Evolutionary conservation across 1,140 invertebrate species (phyloP).

Genomic region (Cepaea nemoralis): DNA sequence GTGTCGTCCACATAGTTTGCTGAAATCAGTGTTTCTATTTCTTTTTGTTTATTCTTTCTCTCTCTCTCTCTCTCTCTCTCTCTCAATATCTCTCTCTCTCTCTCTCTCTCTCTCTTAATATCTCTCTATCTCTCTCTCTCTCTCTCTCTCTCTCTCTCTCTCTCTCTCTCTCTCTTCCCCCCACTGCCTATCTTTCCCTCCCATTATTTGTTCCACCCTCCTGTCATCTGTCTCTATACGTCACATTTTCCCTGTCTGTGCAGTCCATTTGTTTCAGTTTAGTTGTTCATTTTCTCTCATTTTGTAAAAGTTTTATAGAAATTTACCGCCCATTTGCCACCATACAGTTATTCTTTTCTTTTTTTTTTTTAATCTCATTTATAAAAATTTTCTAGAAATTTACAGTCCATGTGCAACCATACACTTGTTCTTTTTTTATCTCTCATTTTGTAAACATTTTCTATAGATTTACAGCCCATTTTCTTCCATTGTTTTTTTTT

Average conservation of each 20-base stretch:
- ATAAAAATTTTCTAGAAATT: too few species aligned
- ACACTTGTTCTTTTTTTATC: too few species aligned
- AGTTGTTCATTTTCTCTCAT: too few species aligned
- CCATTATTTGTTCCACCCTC: background rate
- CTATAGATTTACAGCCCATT: too few species aligned
- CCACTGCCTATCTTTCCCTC: background rate
- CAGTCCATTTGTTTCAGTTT: too few species aligned
- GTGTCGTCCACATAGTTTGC: background rate
- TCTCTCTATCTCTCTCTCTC: constrained; percentile 23
- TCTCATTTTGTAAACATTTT: too few species aligned
- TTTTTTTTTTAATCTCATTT: background rate
- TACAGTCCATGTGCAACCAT: too few species aligned
- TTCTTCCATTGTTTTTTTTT: too few species aligned
- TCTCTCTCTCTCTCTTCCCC: background rate
- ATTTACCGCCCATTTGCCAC: background rate
- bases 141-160: background rate
- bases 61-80: constrained; percentile 13
- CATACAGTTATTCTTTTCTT: background rate
- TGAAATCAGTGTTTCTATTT: background rate
- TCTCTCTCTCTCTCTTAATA: too few species aligned
- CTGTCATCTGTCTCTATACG: background rate
- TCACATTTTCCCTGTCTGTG: too few species aligned
- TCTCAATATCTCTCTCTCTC: background rate
- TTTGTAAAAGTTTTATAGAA: background rate
- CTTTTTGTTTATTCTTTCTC: background rate